A percentile compares a stretch with the other conserved stretches of the same genome.
Evolutionary conservation across 2,797 vertebrate genomes (phyloP).

Genomic region (Arctocebus calabarensis): DNA sequence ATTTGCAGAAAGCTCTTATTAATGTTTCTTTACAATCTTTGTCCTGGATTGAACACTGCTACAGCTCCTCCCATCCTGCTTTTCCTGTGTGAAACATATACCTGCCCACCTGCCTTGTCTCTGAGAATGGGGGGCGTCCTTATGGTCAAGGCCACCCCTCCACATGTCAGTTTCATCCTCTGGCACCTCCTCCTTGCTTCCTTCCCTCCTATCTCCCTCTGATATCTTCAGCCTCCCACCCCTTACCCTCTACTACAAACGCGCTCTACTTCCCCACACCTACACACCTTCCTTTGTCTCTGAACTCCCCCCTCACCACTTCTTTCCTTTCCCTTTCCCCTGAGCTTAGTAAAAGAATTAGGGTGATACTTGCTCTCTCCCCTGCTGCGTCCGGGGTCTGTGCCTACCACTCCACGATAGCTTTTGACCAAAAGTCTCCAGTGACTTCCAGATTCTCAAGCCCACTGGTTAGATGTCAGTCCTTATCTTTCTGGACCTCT

Average conservation of each 20-base stretch:
- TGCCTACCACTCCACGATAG: background rate
- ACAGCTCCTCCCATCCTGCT: background rate
- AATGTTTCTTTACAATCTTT: background rate
- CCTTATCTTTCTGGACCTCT: background rate
- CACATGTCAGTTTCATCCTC: accelerated
- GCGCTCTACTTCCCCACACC: background rate
- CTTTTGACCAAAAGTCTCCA: background rate
- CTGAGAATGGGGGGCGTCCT: background rate
- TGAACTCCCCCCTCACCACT: background rate
- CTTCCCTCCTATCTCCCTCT: background rate
- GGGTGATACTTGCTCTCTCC: background rate
- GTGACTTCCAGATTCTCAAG: background rate
- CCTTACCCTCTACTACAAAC: background rate
- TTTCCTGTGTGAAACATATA: background rate
- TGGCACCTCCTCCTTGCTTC: background rate
- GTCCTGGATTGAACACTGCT: background rate
- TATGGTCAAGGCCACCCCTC: background rate
- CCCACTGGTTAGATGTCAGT: background rate
- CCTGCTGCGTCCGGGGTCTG: background rate
- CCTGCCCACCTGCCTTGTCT: background rate
- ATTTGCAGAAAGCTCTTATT: background rate
- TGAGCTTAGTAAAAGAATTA: background rate
- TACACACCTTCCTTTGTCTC: background rate
- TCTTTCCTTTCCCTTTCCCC: background rate
- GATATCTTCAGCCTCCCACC: background rate